Evolutionary conservation across 2,888 invertebrate genomes (phyloP).

Genomic region (Bedellia somnulentella): DNA sequence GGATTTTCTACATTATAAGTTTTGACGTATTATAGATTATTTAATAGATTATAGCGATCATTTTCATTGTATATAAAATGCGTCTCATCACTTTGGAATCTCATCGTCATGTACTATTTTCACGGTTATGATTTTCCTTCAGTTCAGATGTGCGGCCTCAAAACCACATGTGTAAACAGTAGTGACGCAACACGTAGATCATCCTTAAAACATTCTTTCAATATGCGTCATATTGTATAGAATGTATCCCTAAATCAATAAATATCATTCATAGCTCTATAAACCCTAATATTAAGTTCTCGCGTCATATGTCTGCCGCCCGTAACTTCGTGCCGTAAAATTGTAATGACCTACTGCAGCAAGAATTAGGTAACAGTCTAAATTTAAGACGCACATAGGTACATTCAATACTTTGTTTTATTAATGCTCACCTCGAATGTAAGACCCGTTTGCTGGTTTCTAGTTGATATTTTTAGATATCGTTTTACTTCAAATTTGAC

Average conservation of each 20-base stretch:
- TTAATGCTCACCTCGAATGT: neutral
- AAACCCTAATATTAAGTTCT: conserved; percentile 2
- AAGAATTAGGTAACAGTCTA: neutral
- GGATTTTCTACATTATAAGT: too few species aligned
- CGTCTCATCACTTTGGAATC: too few species aligned
- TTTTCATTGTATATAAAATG: too few species aligned
- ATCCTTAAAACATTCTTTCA: neutral
- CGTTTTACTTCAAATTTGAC: too few species aligned
- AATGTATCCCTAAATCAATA: neutral
- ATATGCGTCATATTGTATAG: neutral
- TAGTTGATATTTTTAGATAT: too few species aligned
- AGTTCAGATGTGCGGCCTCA: neutral
- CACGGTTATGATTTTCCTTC: too few species aligned
- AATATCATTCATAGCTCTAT: conserved; percentile 1
- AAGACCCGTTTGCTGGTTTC: too few species aligned
- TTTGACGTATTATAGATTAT: too few species aligned
- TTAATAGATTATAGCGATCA: too few species aligned
- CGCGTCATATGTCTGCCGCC: neutral
- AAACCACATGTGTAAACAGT: neutral
- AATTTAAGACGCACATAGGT: too few species aligned
- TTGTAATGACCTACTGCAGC: neutral
- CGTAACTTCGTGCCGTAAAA: neutral
- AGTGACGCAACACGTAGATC: neutral
- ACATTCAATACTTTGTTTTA: neutral
- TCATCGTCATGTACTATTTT: too few species aligned